phyloP scores from a whole-genome alignment of 2,797 vertebrate genomes.

The Diplodus sargus region DNA sequence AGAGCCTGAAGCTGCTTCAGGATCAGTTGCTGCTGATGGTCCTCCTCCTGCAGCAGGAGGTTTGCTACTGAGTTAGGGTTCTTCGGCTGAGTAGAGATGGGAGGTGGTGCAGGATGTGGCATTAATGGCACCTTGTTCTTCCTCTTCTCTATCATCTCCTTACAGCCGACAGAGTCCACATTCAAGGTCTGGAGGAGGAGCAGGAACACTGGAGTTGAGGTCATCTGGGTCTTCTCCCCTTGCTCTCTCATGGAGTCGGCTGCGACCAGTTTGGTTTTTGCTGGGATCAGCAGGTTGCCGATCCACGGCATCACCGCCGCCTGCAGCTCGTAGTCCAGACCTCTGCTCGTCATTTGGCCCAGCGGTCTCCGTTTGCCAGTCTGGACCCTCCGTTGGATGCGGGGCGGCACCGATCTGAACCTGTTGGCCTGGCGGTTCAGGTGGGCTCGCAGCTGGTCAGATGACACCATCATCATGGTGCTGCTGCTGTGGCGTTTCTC shows the following conservation, averaged over 20 bases:
- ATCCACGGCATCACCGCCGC: constrained; percentile 88
- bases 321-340: constrained; percentile 79
- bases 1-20: constrained; percentile 5
- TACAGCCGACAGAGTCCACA: constrained; percentile 89
- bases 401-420: background rate
- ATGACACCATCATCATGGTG: constrained; percentile 73
- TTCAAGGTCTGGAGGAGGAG: constrained; percentile 89
- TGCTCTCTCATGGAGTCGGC: constrained; percentile 77
- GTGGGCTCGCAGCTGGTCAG: constrained; percentile 69
- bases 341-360: rapidly evolving
- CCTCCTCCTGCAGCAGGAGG: constrained; percentile 76
- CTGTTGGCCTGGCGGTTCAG: constrained; percentile 58
- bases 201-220: constrained; percentile 85
- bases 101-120: background rate
- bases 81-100: too few species aligned
- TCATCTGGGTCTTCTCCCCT: constrained; percentile 54
- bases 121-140: background rate
- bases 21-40: background rate
- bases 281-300: constrained; percentile 83
- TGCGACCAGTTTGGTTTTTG: rapidly evolving
- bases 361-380: background rate
- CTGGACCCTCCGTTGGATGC: background rate
- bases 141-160: constrained; percentile 84
- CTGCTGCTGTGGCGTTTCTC: constrained; percentile 34
- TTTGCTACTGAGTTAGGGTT: constrained; percentile 16